A percentile compares a stretch with the other conserved stretches of the same genome.
Evolutionary conservation across 1,140 invertebrate genomes (phyloP).

Genomic region (Nymphalis io): DNA sequence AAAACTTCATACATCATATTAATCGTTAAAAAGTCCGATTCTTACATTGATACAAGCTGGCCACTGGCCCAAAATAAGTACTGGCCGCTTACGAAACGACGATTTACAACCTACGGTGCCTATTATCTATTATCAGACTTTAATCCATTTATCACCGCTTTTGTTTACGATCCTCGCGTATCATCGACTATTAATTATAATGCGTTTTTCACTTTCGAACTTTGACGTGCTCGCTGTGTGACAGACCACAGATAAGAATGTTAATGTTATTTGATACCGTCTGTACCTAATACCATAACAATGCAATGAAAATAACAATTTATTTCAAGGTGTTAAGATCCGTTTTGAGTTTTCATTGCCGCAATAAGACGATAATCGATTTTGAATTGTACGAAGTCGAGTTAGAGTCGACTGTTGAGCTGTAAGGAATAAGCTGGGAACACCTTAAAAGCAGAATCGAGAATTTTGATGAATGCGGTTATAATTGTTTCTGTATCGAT

Average conservation of each 20-base stretch:
- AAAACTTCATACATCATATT: not conserved
- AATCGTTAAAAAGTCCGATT: conserved; percentile 2
- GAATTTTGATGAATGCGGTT: conserved; percentile 79
- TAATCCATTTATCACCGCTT: conserved; percentile 80
- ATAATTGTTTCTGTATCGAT: conserved; percentile 81
- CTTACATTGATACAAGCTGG: conserved; percentile 26
- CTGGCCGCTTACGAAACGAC: conserved; percentile 65
- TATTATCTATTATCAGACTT: conserved; percentile 76
- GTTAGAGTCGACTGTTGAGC: conserved; percentile 45
- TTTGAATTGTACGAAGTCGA: conserved; percentile 43
- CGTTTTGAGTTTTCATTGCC: conserved; percentile 36
- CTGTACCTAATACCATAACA: conserved; percentile 47
- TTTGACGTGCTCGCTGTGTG: conserved; percentile 79
- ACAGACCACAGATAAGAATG: conserved; percentile 79
- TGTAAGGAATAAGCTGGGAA: conserved; percentile 47
- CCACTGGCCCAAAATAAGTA: conserved; percentile 34
- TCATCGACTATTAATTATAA: conserved; percentile 80
- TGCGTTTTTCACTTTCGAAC: conserved; percentile 77
- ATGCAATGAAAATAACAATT: conserved; percentile 43
- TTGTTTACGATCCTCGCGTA: conserved; percentile 79
- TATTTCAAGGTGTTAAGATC: conserved; percentile 45
- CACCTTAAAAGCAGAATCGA: conserved; percentile 62
- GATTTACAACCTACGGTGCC: conserved; percentile 71
- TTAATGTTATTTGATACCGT: conserved; percentile 75
- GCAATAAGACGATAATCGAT: conserved; percentile 26